Evolutionary conservation across 2,888 invertebrate species (phyloP), one percentile per base, ranked within the genome.

Genomic region (Galerucella pusilla): DNA sequence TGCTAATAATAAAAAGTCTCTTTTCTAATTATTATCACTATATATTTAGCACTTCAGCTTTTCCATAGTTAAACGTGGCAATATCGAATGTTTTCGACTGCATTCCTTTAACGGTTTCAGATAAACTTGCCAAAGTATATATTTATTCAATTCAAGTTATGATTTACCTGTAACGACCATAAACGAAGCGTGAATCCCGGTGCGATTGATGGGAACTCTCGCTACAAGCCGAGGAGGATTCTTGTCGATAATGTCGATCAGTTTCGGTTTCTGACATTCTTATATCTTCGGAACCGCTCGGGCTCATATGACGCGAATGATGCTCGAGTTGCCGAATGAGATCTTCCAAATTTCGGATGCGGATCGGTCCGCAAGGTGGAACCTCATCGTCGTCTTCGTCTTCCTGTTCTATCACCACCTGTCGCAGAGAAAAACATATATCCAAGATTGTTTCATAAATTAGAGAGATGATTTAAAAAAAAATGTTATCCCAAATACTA

Each of bases 261-360:
- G 94, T 94, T 87, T 97, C 97, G 69, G 94, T 94, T 88, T 97
- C 97, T 73, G 96, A 96, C 91, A 94, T 93, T 81, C 94, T 89
- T 85, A 96, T 95, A 85, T 97, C 97, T 86, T 96, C 96, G 20
- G 96, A 96, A 77, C 96, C 96, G 81, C 95, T 94, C 68, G 96
- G 96, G 85, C 96, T 96, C 94, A 96, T 95, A 88, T 96, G 95
- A 28, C 95, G 90, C 81, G 96, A 94, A 87, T 96, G 96, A 86
- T 96, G 95, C 87, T 96, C 96, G 82, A 96, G 89, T 88, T 96
- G 96, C 72, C 96, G 90, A 84, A 97, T 96, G 77, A 97, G 90
- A 88, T 97, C 97, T 88, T 97, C 97, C 79, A 97, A 90, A 87
- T 95, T 97, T 80, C 97, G 91, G 87, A 97, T 97, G 81, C 97